These are phyloP conservation scores for Pluvialis apricaria DNA, from an alignment of 2,113 vertebrate genomes.

Conservation along the genomic window DNA sequence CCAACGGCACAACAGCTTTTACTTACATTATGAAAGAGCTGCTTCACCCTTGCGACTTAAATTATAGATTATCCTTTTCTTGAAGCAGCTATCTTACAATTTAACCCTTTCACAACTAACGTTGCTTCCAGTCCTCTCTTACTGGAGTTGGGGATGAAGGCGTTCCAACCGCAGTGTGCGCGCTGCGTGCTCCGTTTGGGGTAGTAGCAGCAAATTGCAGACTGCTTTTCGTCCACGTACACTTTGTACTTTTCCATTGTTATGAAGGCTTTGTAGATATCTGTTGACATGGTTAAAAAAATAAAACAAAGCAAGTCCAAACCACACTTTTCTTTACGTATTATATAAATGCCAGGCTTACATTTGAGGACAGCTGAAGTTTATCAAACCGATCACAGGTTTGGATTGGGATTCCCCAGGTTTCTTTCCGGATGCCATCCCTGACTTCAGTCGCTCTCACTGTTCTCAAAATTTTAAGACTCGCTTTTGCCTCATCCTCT, in stretches of 20 bases:
- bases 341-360: background rate
- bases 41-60: slow-evolving; percentile 25
- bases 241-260: background rate
- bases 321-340: background rate
- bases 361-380: background rate
- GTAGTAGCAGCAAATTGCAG: background rate
- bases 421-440: background rate
- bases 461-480: background rate
- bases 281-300: background rate
- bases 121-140: background rate
- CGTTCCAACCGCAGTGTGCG: background rate
- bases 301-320: background rate
- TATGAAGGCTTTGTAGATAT: background rate
- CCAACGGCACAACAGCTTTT: background rate
- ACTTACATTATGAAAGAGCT: slow-evolving; percentile 19
- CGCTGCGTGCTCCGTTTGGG: background rate
- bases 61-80: slow-evolving; percentile 39
- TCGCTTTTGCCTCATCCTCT: background rate
- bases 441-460: background rate
- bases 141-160: background rate
- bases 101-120: background rate
- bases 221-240: background rate
- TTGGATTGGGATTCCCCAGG: background rate
- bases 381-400: background rate
- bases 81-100: background rate